Conservation (phyloP, 2,888 invertebrate species). For the Physocephala rufipes region DNA sequence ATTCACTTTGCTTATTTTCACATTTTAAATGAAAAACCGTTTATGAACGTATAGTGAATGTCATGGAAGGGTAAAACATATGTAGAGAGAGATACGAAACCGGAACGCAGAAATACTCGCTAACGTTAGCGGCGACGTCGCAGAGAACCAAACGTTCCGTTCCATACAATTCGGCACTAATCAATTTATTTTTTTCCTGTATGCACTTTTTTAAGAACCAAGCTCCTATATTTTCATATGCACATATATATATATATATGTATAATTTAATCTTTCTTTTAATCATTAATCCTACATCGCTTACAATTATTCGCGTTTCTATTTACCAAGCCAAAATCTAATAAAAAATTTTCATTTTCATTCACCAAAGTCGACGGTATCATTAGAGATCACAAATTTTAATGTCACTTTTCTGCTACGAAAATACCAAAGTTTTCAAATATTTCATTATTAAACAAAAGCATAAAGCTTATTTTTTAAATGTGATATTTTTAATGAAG, state of each 20-base stretch:
- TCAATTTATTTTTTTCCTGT: not conserved
- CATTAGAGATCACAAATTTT: slow-evolving; percentile 31
- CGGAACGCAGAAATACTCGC: not conserved
- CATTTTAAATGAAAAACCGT: not conserved
- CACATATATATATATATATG: not conserved
- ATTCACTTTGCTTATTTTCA: not conserved
- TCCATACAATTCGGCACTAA: not conserved
- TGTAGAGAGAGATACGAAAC: not conserved
- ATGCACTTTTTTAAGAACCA: not conserved
- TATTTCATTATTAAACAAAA: slow-evolving; percentile 7
- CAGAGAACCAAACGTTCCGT: not conserved
- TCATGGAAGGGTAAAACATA: not conserved
- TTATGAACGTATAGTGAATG: not conserved
- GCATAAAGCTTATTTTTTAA: not conserved
- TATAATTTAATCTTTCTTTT: too few species aligned
- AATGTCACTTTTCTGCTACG: not conserved
- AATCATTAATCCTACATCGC: too few species aligned
- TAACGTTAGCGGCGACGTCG: not conserved
- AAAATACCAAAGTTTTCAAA: not conserved
- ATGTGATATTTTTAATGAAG: slow-evolving; percentile 36
- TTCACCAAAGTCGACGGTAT: too few species aligned
- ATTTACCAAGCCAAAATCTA: not conserved
- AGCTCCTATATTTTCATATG: too few species aligned
- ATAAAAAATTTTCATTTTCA: too few species aligned
- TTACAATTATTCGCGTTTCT: not conserved